Evolutionary conservation across 2,888 invertebrate genomes (phyloP).

Genomic region (Cataglyphis altisquamis): DNA sequence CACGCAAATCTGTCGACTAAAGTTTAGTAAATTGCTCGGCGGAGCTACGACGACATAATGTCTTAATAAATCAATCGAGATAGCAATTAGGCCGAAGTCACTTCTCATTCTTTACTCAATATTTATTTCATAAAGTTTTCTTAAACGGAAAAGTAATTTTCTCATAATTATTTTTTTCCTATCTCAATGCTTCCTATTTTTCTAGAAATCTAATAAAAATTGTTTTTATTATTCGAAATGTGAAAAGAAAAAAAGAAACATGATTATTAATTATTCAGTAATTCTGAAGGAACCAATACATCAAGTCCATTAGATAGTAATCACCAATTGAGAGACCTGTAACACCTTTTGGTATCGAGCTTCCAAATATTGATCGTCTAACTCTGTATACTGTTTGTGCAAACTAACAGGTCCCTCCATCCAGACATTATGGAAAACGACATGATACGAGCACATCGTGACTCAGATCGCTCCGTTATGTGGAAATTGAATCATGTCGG

Average conservation of each 20-base stretch:
- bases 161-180: background rate
- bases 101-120: background rate
- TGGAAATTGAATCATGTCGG: constrained; percentile 33
- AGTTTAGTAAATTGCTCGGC: background rate
- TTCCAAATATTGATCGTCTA: background rate
- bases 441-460: constrained; percentile 6
- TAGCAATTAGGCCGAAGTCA: background rate
- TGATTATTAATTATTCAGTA: background rate
- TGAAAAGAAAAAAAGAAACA: background rate
- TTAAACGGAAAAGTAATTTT: background rate
- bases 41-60: background rate
- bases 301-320: background rate
- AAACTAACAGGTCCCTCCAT: constrained; percentile 13
- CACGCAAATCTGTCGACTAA: background rate
- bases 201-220: background rate
- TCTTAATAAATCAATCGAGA: background rate
- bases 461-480: constrained; percentile 26
- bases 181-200: background rate
- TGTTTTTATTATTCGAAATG: background rate
- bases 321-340: background rate
- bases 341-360: background rate
- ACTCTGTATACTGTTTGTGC: background rate
- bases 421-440: constrained; percentile 32
- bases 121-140: background rate
- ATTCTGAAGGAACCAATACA: background rate